phyloP scores from a whole-genome alignment of 30 jellyfish, hydroid and myxozoan species.

The Chrysaora quinquecirrha region DNA sequence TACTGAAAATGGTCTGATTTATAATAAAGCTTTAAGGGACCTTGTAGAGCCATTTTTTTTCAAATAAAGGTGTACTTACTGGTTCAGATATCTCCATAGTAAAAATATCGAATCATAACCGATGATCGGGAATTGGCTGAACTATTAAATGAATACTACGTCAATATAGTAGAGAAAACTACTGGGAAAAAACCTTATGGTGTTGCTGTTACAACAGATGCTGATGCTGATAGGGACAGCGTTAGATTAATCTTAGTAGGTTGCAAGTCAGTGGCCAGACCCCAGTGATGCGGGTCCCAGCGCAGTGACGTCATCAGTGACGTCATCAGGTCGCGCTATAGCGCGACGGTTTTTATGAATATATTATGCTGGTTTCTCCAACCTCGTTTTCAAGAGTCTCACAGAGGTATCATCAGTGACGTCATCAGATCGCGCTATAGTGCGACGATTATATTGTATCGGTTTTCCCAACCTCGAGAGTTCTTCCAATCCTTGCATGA shows the following conservation, averaged over 20 bases:
- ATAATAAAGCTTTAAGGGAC: conserved; percentile 2
- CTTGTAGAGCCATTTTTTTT: conserved; percentile 1
- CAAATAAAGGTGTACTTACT: background rate
- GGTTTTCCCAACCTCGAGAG: too few relatives aligned
- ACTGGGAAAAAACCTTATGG: background rate
- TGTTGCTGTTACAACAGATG: background rate
- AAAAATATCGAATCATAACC: background rate
- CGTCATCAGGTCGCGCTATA: too few relatives aligned
- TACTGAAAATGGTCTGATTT: background rate
- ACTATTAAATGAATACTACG: background rate
- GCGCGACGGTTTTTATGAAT: too few relatives aligned
- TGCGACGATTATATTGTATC: too few relatives aligned
- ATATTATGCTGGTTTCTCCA: too few relatives aligned
- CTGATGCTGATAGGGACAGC: background rate
- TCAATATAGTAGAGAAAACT: background rate
- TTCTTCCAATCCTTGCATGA: too few relatives aligned
- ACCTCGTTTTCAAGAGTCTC: too few relatives aligned
- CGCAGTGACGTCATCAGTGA: too few relatives aligned
- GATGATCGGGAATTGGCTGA: background rate
- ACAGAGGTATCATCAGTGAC: too few relatives aligned
- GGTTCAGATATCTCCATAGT: background rate
- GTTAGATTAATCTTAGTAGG: conserved; percentile 3
- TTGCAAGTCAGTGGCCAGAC: too few relatives aligned
- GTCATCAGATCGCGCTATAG: too few relatives aligned
- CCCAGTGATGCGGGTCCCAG: too few relatives aligned